These are phyloP conservation scores for Apostichopus californicus DNA, from an alignment of 35 echinoderm and acorn worm genomes.

Conservation along the genomic window DNA sequence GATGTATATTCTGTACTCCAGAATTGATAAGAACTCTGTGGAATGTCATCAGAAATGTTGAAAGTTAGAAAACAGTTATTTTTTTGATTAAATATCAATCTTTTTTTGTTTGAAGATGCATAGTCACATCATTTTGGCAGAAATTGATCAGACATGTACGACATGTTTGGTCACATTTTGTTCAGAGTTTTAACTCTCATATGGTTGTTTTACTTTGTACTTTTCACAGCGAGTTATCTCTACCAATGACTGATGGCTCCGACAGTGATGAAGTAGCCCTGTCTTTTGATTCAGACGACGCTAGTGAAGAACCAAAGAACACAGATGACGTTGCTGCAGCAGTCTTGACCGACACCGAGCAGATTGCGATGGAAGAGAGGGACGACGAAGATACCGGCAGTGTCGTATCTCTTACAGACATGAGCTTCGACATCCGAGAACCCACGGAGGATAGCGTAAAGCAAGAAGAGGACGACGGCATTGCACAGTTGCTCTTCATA, in stretches of 20 bases:
- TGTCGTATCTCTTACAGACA: constrained; percentile 49
- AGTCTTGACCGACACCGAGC: neutral
- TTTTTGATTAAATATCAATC: no score
- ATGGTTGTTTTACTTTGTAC: neutral
- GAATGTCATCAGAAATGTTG: no score
- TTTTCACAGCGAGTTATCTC: constrained; percentile 3
- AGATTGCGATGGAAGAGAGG: neutral
- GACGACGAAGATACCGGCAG: constrained; percentile 17
- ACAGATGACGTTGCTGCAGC: neutral
- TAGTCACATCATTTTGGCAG: no score
- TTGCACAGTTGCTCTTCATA: constrained; percentile 24
- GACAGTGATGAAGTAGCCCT: constrained; percentile 1
- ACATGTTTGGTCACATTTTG: no score
- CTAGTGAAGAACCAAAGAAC: neutral
- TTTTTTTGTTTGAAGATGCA: no score
- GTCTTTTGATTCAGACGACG: constrained; percentile 19
- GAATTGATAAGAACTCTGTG: no score
- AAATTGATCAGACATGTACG: no score
- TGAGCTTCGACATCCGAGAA: constrained; percentile 54
- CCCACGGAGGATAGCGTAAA: neutral
- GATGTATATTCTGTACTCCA: no score
- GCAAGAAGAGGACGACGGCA: neutral
- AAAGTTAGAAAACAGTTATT: no score
- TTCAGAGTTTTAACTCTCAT: no score
- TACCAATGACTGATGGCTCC: neutral